A percentile compares a stretch with the other conserved stretches of the same genome.
Conservation (phyloP, 2,113 vertebrate species). For the Poicephalus meyeri region DNA sequence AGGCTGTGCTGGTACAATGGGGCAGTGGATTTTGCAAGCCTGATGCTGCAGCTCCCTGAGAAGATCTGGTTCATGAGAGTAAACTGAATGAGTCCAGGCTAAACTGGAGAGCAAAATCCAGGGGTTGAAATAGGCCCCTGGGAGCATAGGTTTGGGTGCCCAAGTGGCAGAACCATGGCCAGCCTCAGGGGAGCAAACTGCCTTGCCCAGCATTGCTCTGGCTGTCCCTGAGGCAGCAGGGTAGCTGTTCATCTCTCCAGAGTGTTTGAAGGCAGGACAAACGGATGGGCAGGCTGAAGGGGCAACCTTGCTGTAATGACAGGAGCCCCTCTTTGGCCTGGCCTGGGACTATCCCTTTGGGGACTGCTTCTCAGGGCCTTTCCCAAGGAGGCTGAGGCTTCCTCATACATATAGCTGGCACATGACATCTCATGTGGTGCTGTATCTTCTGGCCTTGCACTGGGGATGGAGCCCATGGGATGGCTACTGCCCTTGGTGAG, state of each 20-base stretch:
- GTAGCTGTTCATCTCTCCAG: background rate
- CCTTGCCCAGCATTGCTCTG: accelerated
- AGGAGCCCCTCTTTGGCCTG: background rate
- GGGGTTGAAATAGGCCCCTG: background rate
- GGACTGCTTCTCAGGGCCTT: background rate
- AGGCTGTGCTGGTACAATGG: background rate
- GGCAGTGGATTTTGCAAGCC: background rate
- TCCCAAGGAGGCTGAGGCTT: background rate
- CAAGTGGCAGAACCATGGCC: too few relatives aligned
- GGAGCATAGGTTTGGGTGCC: background rate
- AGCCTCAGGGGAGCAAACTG: background rate
- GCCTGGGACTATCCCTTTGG: background rate
- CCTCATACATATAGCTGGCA: accelerated
- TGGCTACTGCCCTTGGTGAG: accelerated
- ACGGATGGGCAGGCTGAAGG: background rate
- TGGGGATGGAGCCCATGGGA: background rate
- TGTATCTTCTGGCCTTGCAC: accelerated
- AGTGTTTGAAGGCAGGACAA: background rate
- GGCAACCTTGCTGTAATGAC: background rate
- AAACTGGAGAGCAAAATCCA: background rate
- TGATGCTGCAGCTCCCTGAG: background rate
- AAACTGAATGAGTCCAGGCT: background rate
- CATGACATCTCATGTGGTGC: accelerated
- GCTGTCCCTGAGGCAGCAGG: background rate
- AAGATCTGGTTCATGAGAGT: background rate